Conservation (phyloP, 53 echinoderm and acorn worm genomes). For the Holothuria leucospilota region DNA sequence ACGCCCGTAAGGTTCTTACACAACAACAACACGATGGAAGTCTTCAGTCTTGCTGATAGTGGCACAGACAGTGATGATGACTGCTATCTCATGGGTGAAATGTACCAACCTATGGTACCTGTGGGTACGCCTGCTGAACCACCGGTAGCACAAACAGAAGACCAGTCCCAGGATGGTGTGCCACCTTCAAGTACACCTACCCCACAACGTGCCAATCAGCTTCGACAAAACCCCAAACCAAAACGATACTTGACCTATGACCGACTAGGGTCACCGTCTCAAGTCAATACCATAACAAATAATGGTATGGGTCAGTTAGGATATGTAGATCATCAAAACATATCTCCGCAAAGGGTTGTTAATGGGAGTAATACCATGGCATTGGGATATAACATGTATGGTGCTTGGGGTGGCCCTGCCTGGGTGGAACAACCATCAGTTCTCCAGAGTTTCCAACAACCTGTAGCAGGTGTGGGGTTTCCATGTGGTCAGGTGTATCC, state of each 20-base stretch:
- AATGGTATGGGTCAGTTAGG: too few relatives aligned
- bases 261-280: constrained; percentile 2
- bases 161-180: neutral
- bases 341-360: too few relatives aligned
- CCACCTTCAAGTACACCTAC: neutral
- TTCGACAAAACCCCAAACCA: constrained; percentile 8
- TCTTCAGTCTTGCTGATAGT: neutral
- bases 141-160: neutral
- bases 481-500: too few relatives aligned
- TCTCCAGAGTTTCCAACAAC: too few relatives aligned
- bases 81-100: neutral
- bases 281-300: neutral
- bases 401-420: too few relatives aligned
- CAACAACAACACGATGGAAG: neutral
- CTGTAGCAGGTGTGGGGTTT: too few relatives aligned
- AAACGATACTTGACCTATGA: neutral
- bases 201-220: neutral
- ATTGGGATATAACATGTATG: too few relatives aligned
- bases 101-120: too few relatives aligned
- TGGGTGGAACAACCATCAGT: too few relatives aligned
- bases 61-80: neutral
- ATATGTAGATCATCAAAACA: too few relatives aligned
- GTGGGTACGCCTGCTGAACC: neutral
- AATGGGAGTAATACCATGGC: too few relatives aligned
- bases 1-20: neutral